These are phyloP conservation scores for Phragmatobia fuliginosa DNA, from an alignment of 2,888 invertebrate species.

Conservation along the genomic window DNA sequence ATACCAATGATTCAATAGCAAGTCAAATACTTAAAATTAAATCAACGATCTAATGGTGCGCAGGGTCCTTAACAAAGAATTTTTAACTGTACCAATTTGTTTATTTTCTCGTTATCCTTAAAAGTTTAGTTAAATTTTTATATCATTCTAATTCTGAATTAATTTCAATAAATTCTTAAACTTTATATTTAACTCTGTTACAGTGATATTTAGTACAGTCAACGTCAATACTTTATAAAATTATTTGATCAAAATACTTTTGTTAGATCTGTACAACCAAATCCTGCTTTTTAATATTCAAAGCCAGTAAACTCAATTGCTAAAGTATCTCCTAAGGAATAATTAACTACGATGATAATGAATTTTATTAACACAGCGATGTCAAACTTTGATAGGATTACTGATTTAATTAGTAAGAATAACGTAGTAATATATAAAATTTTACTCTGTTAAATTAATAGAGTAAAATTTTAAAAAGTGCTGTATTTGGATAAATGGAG, in stretches of 20 bases:
- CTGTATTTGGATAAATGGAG: too few relatives aligned
- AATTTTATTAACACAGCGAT: constrained; percentile 21
- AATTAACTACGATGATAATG: constrained; percentile 28
- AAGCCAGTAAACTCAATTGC: constrained; percentile 24
- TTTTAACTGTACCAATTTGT: too few relatives aligned
- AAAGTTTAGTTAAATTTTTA: too few relatives aligned
- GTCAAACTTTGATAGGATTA: constrained; percentile 4
- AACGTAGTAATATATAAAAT: too few relatives aligned
- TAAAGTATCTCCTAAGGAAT: constrained; percentile 29
- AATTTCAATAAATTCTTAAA: too few relatives aligned
- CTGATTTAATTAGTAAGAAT: constrained; percentile 1
- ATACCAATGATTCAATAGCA: neutral
- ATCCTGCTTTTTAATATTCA: constrained; percentile 29
- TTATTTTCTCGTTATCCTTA: too few relatives aligned
- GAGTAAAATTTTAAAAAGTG: too few relatives aligned
- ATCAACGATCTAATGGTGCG: neutral
- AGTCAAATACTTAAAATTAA: neutral
- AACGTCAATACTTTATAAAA: neutral
- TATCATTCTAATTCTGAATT: neutral
- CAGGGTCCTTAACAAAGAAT: too few relatives aligned
- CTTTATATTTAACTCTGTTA: neutral
- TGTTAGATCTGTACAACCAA: constrained; percentile 7
- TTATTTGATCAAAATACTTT: constrained; percentile 6
- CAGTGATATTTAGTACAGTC: neutral
- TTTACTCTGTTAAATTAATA: too few relatives aligned